phyloP scores from a whole-genome alignment of 2,888 invertebrate genomes.

The Thera britannica region DNA sequence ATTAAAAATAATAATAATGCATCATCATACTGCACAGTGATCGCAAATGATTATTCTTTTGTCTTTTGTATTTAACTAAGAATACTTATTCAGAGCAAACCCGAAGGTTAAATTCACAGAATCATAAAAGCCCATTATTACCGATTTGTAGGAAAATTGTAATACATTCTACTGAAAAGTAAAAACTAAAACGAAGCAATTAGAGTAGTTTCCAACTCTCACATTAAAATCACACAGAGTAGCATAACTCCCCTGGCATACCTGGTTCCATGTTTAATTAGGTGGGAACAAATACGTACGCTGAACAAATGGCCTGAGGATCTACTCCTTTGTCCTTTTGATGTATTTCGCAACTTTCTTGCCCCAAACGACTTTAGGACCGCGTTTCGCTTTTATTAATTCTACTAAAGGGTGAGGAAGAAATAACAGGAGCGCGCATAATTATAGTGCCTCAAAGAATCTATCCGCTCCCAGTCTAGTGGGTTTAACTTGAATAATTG shows the following conservation, averaged over 20 bases:
- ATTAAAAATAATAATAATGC: too few species aligned
- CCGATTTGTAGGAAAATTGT: too few species aligned
- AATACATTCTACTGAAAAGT: constrained; percentile 13
- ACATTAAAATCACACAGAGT: constrained; percentile 55
- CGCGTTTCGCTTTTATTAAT: constrained; percentile 75
- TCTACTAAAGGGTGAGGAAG: constrained; percentile 58
- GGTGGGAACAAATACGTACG: constrained; percentile 80
- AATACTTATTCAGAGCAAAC: too few species aligned
- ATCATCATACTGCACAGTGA: too few species aligned
- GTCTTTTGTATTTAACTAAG: too few species aligned
- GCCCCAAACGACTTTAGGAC: constrained; percentile 72
- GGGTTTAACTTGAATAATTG: constrained; percentile 20
- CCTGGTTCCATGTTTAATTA: constrained; percentile 78
- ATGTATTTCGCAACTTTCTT: constrained; percentile 77
- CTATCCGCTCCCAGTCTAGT: constrained; percentile 12
- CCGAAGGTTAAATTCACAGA: too few species aligned
- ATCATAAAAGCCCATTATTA: too few species aligned
- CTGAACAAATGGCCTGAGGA: constrained; percentile 76
- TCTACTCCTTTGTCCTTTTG: constrained; percentile 77
- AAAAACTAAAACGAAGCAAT: constrained; percentile 33
- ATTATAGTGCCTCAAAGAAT: constrained; percentile 35
- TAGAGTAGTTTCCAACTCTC: constrained; percentile 26
- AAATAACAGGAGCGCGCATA: constrained; percentile 32
- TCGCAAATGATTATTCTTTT: too few species aligned
- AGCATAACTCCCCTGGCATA: constrained; percentile 57